Base-by-base conservation (phyloP, 2,113 vertebrate genomes). In the Scatophagus argus region DNA sequence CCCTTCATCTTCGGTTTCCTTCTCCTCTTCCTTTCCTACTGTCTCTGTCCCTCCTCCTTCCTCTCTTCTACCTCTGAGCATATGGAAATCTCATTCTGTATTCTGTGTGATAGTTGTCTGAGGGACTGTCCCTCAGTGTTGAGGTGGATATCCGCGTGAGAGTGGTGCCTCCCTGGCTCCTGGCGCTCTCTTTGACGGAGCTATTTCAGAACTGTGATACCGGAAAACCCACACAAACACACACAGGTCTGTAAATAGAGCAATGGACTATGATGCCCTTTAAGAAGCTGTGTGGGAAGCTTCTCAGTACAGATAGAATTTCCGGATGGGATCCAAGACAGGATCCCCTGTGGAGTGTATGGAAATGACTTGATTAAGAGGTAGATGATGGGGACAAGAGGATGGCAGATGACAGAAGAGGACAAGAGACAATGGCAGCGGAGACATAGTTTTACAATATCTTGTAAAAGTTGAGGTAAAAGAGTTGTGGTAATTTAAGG, bases 141-240 rank as follows among this genome's bases (percentile, higher is more conserved):
- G 54, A 82, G 66, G 56, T 27, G 75, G 72, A 90, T 70, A 81
- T 82, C 72, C 31, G 51, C 23, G 51, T 58, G 65, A 77, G 62
- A 82, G 44, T 21, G 89, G 89, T 88, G 83, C 88, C 84, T 86
- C 32, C 61, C 36, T 82, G 88, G 76, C 84, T 85, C 36, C 84
- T 67, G 71, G 63, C 46, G 2, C 76, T 55, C 23, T 75, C 56
- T 85, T 68, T 87, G 85, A 87, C 58, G 21, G 62, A 55, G 65
- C 80, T 89, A 92, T 89, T 92, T 90, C 62, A 58, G 82, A 88
- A 29, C 77, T 23, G 61, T 51, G 75, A 88, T 72, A 87, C 49
- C 17, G 76, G 87, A 87, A 88, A 87, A 87, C 56, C 62, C 59
- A 80, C 80, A 67, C 64, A 67, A 58, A 61, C 39, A 52, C 80